A percentile compares a stretch with the other conserved stretches of the same genome.
Evolutionary conservation across 2,888 invertebrate species (phyloP).

Genomic region (Pterobdella sp.): DNA sequence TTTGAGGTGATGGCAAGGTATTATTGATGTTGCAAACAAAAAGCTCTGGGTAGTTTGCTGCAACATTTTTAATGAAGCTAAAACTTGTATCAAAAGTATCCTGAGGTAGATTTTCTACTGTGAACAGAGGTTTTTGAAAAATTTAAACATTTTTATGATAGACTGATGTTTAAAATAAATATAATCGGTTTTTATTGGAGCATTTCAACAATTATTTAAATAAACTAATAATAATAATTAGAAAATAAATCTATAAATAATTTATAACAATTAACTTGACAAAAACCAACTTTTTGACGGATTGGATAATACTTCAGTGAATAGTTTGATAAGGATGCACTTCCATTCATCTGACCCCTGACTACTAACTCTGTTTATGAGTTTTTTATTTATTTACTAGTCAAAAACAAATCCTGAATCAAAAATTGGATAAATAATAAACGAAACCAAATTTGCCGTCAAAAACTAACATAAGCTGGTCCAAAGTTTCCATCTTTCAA

Average conservation of each 20-base stretch:
- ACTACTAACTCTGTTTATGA: constrained; percentile 10
- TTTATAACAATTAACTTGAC: too few species aligned
- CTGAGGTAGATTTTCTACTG: constrained; percentile 4
- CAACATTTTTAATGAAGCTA: constrained; percentile 28
- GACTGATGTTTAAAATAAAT: neutral
- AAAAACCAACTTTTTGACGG: neutral
- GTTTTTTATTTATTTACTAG: too few species aligned
- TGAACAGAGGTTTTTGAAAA: neutral
- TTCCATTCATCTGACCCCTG: constrained; percentile 2
- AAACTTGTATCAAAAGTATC: constrained; percentile 22
- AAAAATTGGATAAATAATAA: too few species aligned
- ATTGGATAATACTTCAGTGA: constrained; percentile 3
- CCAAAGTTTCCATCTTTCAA: too few species aligned
- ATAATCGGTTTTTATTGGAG: neutral
- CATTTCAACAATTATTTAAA: too few species aligned
- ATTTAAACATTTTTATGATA: neutral
- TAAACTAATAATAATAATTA: too few species aligned
- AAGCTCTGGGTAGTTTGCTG: constrained; percentile 24
- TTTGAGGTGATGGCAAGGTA: neutral
- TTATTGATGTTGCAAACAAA: constrained; percentile 16
- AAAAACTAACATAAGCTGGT: too few species aligned
- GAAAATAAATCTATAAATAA: too few species aligned
- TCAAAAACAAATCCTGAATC: too few species aligned
- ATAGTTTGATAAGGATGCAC: neutral
- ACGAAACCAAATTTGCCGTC: too few species aligned